Conservation (phyloP, 2,797 vertebrate species). For the Toxotes lorentzi region DNA sequence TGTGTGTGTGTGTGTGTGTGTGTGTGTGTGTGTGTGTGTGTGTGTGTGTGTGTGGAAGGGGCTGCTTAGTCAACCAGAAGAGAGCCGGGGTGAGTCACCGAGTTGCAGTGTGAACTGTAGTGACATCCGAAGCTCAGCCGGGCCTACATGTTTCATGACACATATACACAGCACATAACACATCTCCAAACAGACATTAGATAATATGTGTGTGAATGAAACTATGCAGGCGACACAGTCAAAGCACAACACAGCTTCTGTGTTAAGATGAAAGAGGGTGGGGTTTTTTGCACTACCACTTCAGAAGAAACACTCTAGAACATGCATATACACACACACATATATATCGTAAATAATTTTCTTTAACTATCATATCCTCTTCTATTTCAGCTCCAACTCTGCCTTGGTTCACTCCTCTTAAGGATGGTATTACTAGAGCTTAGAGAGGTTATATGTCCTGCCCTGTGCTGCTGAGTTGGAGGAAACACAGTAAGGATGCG, state of each 20-base stretch:
- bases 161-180: slow-evolving; percentile 40
- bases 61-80: slow-evolving; percentile 68
- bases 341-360: background rate
- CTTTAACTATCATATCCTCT: background rate
- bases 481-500: slow-evolving; percentile 15
- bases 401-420: background rate
- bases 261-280: background rate
- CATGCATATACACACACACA: too few species aligned
- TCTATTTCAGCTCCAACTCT: background rate
- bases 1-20: background rate
- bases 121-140: slow-evolving; percentile 64
- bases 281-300: background rate
- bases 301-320: background rate
- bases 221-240: slow-evolving; percentile 5
- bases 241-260: slow-evolving; percentile 18
- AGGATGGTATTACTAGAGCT: background rate
- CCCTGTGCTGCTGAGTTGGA: background rate
- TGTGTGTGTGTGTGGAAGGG: slow-evolving; percentile 3
- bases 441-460: slow-evolving; percentile 8
- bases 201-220: slow-evolving; percentile 32
- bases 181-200: slow-evolving; percentile 50
- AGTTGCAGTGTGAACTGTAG: slow-evolving; percentile 69
- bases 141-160: slow-evolving; percentile 73
- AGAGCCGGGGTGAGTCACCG: slow-evolving; percentile 70
- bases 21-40: slow-evolving; percentile 22